Evolutionary conservation across 2,888 invertebrate species (phyloP).

Genomic region (Cephus pulcher): DNA sequence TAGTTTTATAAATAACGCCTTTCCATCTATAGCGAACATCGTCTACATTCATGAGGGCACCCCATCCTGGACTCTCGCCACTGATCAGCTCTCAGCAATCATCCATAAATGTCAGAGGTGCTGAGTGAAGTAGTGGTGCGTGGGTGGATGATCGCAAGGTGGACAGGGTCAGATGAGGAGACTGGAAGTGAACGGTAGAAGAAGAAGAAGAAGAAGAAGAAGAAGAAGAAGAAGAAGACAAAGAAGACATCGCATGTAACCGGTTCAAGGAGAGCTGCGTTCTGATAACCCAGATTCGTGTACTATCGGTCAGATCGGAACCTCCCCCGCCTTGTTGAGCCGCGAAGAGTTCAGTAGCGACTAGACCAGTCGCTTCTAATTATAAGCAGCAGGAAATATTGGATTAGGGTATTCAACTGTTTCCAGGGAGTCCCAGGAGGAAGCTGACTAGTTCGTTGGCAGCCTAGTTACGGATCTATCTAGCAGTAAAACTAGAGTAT

Average conservation of each 20-base stretch:
- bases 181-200: constrained; percentile 7
- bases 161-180: constrained; percentile 25
- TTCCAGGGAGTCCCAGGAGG: neutral
- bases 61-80: neutral
- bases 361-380: neutral
- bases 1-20: constrained; percentile 23
- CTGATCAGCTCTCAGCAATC: neutral
- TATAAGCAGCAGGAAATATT: neutral
- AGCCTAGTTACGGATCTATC: neutral
- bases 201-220: neutral
- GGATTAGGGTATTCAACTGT: neutral
- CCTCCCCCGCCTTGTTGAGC: constrained; percentile 37
- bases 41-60: neutral
- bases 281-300: constrained; percentile 62
- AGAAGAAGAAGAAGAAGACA: constrained; percentile 27
- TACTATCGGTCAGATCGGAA: constrained; percentile 53
- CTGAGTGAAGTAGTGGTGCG: neutral
- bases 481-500: neutral
- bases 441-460: neutral
- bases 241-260: constrained; percentile 38
- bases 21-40: constrained; percentile 15
- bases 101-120: neutral
- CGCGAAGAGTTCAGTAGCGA: neutral
- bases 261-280: constrained; percentile 60
- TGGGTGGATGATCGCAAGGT: constrained; percentile 12